Conservation (phyloP, 2,797 vertebrate genomes). For the Gambelia wislizenii region DNA sequence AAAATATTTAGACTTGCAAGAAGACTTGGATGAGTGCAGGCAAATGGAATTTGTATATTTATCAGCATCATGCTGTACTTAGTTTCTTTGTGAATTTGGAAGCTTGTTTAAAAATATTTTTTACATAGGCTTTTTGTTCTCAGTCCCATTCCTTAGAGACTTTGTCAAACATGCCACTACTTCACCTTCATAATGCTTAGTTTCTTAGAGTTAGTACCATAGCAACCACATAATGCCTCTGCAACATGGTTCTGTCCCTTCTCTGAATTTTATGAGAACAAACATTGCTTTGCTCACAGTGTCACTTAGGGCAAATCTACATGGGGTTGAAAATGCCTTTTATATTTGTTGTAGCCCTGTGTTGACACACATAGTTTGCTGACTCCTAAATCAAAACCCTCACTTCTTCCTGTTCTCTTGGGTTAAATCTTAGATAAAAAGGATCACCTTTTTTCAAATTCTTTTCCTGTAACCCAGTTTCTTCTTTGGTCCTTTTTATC, state of each 20-base stretch:
- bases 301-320: not conserved
- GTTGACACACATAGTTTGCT: too few relatives aligned
- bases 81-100: not conserved
- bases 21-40: not conserved
- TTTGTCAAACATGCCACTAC: slow-evolving; percentile 17
- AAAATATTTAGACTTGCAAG: not conserved
- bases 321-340: not conserved
- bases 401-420: too few relatives aligned
- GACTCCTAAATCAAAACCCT: too few relatives aligned
- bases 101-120: not conserved
- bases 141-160: slow-evolving; percentile 25
- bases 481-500: too few relatives aligned
- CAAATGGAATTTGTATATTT: not conserved
- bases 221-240: slow-evolving; percentile 13
- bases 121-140: not conserved
- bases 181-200: not conserved
- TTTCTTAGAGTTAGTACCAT: not conserved
- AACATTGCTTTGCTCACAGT: slow-evolving; percentile 6
- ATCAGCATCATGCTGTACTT: not conserved
- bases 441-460: too few relatives aligned
- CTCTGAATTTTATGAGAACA: not conserved
- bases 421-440: too few relatives aligned
- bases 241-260: not conserved
- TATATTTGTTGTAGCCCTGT: too few relatives aligned
- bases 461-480: too few relatives aligned